A percentile compares a stretch with the other conserved stretches of the same genome.
Evolutionary conservation across 1,140 invertebrate genomes (phyloP).

Genomic region (Zophobas atratus): DNA sequence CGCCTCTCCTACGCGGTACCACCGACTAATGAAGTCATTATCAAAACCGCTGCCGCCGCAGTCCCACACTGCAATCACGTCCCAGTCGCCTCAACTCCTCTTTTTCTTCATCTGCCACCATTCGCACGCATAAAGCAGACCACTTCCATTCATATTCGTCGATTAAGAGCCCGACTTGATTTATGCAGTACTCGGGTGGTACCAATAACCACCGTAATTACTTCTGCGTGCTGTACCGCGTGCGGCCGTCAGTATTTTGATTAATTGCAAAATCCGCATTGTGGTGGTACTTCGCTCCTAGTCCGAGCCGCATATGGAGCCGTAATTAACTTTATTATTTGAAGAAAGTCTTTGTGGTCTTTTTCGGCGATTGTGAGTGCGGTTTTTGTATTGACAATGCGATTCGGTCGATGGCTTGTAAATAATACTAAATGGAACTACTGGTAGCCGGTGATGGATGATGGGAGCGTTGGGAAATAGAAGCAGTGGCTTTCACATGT

Average conservation of each 20-base stretch:
- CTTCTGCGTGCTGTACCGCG: constrained; percentile 18
- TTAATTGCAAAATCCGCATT: constrained; percentile 37
- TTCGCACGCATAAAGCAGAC: neutral
- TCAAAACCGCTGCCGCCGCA: too few species aligned
- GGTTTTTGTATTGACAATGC: constrained; percentile 32
- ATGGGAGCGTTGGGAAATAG: too few species aligned
- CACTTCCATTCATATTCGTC: constrained; percentile 40
- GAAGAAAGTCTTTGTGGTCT: constrained; percentile 38
- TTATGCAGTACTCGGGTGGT: constrained; percentile 21
- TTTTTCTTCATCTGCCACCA: too few species aligned
- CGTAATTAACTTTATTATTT: constrained; percentile 40
- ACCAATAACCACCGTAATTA: constrained; percentile 35
- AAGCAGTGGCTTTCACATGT: too few species aligned
- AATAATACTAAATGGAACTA: constrained; percentile 16
- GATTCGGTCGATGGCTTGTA: constrained; percentile 15
- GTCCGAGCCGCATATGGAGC: constrained; percentile 25
- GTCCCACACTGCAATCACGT: too few species aligned
- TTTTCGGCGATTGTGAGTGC: constrained; percentile 7
- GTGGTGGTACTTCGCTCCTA: constrained; percentile 27
- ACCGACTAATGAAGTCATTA: too few species aligned
- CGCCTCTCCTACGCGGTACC: too few species aligned
- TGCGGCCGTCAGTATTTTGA: constrained; percentile 26
- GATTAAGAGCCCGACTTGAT: constrained; percentile 20
- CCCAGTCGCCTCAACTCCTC: too few species aligned
- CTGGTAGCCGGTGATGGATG: neutral